phyloP scores from a whole-genome alignment of 2,797 vertebrate genomes.

The Tragopan temminckii region DNA sequence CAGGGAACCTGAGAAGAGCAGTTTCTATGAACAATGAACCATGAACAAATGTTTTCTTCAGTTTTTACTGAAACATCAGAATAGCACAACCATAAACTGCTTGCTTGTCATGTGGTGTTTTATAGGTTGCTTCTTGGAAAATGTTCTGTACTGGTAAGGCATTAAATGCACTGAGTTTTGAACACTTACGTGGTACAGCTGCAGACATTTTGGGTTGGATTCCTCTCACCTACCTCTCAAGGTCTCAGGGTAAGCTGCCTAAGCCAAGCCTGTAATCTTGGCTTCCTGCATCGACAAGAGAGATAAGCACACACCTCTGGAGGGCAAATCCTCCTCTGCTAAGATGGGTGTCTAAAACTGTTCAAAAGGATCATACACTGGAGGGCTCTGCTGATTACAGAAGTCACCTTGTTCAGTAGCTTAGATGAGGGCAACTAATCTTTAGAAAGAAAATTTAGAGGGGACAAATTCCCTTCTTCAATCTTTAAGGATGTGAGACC shows the following conservation, averaged over 20 bases:
- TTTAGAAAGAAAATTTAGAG: neutral
- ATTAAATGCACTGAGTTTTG: neutral
- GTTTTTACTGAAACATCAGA: slow-evolving; percentile 14
- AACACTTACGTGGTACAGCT: neutral
- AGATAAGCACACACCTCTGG: neutral
- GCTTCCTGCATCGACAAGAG: neutral
- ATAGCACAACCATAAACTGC: neutral
- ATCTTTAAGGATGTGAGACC: neutral
- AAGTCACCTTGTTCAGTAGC: neutral
- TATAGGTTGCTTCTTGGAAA: neutral
- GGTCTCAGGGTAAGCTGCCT: neutral
- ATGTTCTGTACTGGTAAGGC: neutral
- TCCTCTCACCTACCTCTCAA: neutral
- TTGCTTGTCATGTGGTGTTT: neutral
- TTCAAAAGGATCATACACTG: neutral
- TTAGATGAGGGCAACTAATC: neutral
- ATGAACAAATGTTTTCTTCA: neutral
- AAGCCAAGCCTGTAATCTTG: neutral
- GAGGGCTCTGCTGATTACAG: neutral
- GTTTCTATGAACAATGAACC: neutral
- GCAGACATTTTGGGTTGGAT: neutral
- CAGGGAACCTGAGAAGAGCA: neutral
- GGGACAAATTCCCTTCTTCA: neutral
- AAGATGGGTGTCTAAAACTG: neutral
- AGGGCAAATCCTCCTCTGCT: neutral